Evolutionary conservation across 2,797 vertebrate species (phyloP).

Genomic region (Bucorvus abyssinicus): DNA sequence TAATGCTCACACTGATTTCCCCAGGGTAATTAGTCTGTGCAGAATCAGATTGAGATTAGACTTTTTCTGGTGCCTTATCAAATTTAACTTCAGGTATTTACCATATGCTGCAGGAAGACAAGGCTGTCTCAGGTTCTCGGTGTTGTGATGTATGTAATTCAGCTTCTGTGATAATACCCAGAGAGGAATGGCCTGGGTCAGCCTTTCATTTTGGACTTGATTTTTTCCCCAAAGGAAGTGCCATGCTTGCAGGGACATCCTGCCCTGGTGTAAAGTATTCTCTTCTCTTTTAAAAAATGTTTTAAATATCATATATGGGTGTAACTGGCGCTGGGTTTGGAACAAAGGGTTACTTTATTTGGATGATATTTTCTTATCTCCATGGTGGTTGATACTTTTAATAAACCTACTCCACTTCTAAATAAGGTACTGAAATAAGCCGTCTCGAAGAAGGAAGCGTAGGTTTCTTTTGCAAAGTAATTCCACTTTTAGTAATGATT

Average conservation of each 20-base stretch:
- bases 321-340: neutral
- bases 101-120: neutral
- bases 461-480: neutral
- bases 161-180: neutral
- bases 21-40: conserved; percentile 13
- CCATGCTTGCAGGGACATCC: neutral
- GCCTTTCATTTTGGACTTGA: neutral
- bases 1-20: conserved; percentile 46
- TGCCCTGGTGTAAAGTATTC: neutral
- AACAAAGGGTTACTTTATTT: neutral
- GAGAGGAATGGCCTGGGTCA: neutral
- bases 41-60: conserved; percentile 26
- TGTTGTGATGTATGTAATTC: neutral
- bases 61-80: neutral
- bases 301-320: neutral
- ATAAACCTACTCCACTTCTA: neutral
- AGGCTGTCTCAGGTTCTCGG: neutral
- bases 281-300: neutral
- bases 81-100: conserved; percentile 2
- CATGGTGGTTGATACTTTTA: neutral
- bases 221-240: neutral
- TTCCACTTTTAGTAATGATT: neutral
- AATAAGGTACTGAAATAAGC: neutral
- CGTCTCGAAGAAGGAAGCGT: neutral
- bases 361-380: neutral